Evolutionary conservation across 2,113 vertebrate genomes (phyloP), one percentile per base, ranked within the genome.

Genomic region (Psilopogon haemacephalus): DNA sequence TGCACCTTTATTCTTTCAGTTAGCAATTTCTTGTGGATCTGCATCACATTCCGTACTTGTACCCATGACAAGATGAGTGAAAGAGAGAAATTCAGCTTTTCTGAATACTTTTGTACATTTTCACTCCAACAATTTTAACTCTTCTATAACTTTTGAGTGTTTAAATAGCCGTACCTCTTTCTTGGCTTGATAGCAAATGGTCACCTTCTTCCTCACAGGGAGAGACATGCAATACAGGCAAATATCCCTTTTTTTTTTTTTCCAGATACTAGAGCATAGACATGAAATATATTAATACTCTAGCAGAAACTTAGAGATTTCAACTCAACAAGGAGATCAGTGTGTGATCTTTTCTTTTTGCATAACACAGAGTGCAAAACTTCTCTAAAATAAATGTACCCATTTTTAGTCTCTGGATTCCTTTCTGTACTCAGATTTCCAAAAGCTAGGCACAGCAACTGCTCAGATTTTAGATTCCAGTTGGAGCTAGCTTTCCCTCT

Each of bases 371-470:
- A 42, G 33, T 79, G 38, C 30, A 92, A 92, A 69, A 76, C 20
- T 76, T 83, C 38, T 89, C 52, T 82, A 59, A 92, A 94, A 88
- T n/a, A 81, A 93, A 52, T 84, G 54, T 35, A 64, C 30, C 32
- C 76, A 68, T 78, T 95, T 96, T 93, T 92, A 92, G 80, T 67
- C 94, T 93, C 60, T 69, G 62, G 42, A 86, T 88, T 88, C 92
- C 80, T 78, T 89, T 94, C 60, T 83, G 69, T 69, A 76, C 70
- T 94, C 76, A 56, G 56, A 85, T 91, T 83, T 79, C 68, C 72
- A 70, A 76, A 94, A 80, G 46, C 75, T 67, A 85, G 42, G 65
- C 79, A 54, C 11, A 81, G 56, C 30, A 93, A 96, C 68, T 1
- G 11, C 20, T 77, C 62, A 84, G 46, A 88, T 88, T 86, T 91